Conservation (phyloP, 1,140 invertebrate genomes). For the Aporrectodea caliginosa region DNA sequence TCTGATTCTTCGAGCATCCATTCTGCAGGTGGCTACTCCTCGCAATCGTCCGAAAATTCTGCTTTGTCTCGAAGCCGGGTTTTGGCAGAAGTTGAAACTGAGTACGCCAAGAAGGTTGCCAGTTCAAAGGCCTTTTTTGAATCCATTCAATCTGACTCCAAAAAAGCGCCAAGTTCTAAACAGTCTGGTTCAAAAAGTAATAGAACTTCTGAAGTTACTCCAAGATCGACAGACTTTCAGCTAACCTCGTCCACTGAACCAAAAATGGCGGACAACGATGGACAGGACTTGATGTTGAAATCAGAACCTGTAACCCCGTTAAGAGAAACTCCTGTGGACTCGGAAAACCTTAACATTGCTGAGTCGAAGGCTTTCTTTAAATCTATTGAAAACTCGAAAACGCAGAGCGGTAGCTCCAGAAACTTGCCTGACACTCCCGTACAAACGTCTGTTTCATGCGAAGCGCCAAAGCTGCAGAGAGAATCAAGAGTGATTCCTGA, state of each 20-base stretch:
- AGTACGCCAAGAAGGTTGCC: background rate
- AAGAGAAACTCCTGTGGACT: background rate
- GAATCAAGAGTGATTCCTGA: background rate
- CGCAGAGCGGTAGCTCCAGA: too few relatives aligned
- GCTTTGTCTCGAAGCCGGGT: background rate
- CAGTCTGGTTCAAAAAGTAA: background rate
- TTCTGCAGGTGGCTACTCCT: background rate
- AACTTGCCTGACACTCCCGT: too few relatives aligned
- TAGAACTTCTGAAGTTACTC: background rate
- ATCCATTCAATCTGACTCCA: too few relatives aligned
- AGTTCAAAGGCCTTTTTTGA: background rate
- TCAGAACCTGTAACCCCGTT: background rate
- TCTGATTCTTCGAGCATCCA: background rate
- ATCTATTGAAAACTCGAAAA: too few relatives aligned
- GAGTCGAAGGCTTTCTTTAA: too few relatives aligned
- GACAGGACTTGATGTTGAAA: background rate
- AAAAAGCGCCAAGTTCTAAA: too few relatives aligned
- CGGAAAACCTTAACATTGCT: too few relatives aligned
- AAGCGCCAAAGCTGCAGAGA: background rate
- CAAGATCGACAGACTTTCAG: background rate
- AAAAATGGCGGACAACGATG: too few relatives aligned
- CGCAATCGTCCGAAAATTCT: background rate
- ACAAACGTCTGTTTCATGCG: too few relatives aligned
- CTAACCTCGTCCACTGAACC: background rate
- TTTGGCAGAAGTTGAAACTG: background rate